A percentile compares a stretch with the other conserved stretches of the same genome.
Conservation (phyloP, 1,140 invertebrate species). For the Lucilia sericata region DNA sequence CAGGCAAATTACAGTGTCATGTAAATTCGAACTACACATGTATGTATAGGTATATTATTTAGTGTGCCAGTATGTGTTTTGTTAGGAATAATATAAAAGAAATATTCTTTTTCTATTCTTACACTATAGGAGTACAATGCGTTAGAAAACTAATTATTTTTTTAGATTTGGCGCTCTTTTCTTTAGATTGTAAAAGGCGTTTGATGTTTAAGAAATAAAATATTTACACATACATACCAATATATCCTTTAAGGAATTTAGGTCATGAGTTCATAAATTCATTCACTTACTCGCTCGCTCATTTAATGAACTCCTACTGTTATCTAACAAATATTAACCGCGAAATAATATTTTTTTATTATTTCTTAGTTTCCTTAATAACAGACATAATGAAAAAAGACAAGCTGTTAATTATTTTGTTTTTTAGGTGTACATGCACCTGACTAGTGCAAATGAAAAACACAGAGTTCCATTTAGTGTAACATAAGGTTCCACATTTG, state of each 20-base stretch:
- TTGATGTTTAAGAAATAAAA: neutral
- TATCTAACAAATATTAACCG: slow-evolving; percentile 17
- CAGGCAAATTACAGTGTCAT: neutral
- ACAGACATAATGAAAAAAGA: neutral
- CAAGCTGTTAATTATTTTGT: slow-evolving; percentile 2
- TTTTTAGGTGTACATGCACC: neutral
- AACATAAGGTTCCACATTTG: neutral
- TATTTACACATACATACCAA: too few relatives aligned
- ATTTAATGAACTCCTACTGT: neutral
- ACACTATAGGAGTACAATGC: neutral
- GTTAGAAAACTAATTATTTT: neutral
- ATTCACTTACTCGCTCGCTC: neutral
- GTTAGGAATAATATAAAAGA: too few relatives aligned
- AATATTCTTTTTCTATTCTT: neutral
- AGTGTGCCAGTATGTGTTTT: neutral
- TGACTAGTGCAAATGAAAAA: neutral
- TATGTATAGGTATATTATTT: neutral
- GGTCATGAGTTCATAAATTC: neutral
- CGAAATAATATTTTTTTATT: neutral
- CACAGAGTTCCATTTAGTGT: neutral
- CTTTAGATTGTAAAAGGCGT: neutral
- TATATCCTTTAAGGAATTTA: neutral
- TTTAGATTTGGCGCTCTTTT: neutral
- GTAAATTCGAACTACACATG: neutral
- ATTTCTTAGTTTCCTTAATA: neutral